Percentiles rank a stretch among this genome's conserved stretches.
phyloP scores from a whole-genome alignment of 2,113 vertebrate species.

The Callionymus lyra region DNA sequence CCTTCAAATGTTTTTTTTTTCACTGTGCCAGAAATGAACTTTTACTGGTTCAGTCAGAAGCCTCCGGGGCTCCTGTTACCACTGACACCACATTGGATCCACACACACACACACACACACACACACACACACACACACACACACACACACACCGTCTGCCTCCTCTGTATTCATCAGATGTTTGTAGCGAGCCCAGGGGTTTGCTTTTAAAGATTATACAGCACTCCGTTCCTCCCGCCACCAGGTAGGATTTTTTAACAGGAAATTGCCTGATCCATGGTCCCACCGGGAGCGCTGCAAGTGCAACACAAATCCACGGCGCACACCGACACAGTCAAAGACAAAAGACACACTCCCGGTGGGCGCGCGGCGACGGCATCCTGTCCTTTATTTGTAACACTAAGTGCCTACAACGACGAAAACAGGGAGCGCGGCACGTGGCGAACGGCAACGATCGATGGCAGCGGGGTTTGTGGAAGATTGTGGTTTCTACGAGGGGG shows the following conservation, averaged over 20 bases:
- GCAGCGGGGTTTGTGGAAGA: too few relatives aligned
- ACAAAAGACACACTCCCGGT: conserved; percentile 26
- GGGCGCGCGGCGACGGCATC: conserved; percentile 4
- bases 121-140: conserved; percentile 4
- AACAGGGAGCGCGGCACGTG: not conserved
- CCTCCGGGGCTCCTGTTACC: conserved; percentile 28
- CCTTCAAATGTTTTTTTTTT: conserved; percentile 19
- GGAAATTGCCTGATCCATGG: conserved; percentile 57
- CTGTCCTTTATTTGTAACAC: conserved; percentile 9
- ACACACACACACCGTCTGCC: conserved; percentile 24
- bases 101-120: conserved; percentile 10
- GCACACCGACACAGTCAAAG: conserved; percentile 29
- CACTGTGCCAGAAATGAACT: conserved; percentile 39
- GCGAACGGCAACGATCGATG: too few relatives aligned
- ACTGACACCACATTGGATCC: conserved; percentile 28
- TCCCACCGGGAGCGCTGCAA: conserved; percentile 50
- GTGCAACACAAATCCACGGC: conserved; percentile 39
- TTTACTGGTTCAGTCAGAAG: not conserved
- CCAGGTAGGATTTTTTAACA: conserved; percentile 45
- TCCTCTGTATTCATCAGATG: conserved; percentile 56
- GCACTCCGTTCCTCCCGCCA: conserved; percentile 33
- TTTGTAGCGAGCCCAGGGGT: conserved; percentile 46
- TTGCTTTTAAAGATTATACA: conserved; percentile 55
- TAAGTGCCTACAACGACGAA: conserved; percentile 1
- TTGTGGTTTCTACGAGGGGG: too few relatives aligned